These are phyloP conservation scores for Phoeniculus purpureus DNA, from an alignment of 2,797 vertebrate species.

Conservation along the genomic window DNA sequence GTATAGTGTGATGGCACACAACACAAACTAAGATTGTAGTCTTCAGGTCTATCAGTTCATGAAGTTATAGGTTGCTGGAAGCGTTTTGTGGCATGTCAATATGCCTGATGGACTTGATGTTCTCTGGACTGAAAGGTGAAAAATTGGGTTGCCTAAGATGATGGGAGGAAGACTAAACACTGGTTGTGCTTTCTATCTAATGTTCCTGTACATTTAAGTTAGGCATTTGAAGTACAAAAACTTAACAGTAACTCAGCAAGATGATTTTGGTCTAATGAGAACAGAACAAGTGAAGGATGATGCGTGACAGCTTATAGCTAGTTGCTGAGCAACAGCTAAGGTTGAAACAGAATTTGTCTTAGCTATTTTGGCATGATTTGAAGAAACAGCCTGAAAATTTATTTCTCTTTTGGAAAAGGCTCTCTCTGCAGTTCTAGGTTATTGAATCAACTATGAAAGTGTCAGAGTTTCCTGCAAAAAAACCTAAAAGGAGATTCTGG, in stretches of 20 bases:
- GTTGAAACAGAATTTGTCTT: not conserved
- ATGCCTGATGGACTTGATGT: not conserved
- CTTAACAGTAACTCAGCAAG: not conserved
- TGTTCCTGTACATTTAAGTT: not conserved
- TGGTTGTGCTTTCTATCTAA: not conserved
- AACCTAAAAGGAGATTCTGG: not conserved
- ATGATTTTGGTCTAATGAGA: not conserved
- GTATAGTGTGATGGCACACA: not conserved
- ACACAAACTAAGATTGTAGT: not conserved
- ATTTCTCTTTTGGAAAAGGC: not conserved
- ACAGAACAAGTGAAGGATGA: not conserved
- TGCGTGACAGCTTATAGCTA: not conserved
- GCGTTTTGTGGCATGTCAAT: not conserved
- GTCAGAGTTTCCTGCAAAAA: not conserved
- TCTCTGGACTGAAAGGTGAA: not conserved
- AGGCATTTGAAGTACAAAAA: not conserved
- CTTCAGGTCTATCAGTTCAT: not conserved
- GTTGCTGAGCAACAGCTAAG: not conserved
- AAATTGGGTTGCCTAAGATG: rapidly evolving
- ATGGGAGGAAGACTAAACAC: not conserved
- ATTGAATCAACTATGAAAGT: not conserved
- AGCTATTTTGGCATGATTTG: not conserved
- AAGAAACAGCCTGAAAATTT: not conserved
- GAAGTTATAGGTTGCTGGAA: not conserved
- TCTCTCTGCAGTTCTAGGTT: not conserved